Base-by-base conservation (phyloP, 30 jellyfish, hydroid and myxozoan genomes). In the Pelagia noctiluca region DNA sequence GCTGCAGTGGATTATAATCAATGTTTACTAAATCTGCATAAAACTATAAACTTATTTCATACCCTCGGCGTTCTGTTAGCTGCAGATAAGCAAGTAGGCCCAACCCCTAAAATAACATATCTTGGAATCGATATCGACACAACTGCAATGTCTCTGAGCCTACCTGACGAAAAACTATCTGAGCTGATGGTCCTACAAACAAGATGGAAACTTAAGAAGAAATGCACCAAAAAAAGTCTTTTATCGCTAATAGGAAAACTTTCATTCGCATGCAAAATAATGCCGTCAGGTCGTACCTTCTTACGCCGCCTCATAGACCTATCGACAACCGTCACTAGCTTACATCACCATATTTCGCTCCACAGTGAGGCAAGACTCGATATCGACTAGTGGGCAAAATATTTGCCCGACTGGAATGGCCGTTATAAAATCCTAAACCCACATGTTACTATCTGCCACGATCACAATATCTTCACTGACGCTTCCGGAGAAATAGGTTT, bases 211-310 rank as follows among this genome's bases (percentile, higher is more conserved):
- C 8, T 2, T 3, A 63, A 63, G 33, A 22, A 21, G 21, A 63
- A 63, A 29, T 63, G 76, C 21, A 63, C 76, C 76, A 63, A 63
- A 29, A 22, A 29, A 8, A 33, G 33, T 22, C 48, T 63, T 2
- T 28, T 63, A 29, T 63, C 76, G 4, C 30, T 63, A 29, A 63
- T 63, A 8, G 76, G 76, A 2, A 63, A 63, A 28, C 48, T 63
- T 21, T 63, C 48, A 54, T 54, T 54, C 21, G 71, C 71, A 4
- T 54, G 25, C 71, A 54, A 54, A 25, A 26, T 54, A n/a, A 63
- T 63, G 8, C 76, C 76, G 18, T 63, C 76, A n/a, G 76, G 76
- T 21, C 76, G 76, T 16, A 63, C 76, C 5, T 63, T 63, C 30
- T 2, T 29, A 16, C 42, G 76, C 4, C 76, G 76, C 76, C 48